phyloP scores from a whole-genome alignment of 2,113 vertebrate species.

The Verasper variegatus region DNA sequence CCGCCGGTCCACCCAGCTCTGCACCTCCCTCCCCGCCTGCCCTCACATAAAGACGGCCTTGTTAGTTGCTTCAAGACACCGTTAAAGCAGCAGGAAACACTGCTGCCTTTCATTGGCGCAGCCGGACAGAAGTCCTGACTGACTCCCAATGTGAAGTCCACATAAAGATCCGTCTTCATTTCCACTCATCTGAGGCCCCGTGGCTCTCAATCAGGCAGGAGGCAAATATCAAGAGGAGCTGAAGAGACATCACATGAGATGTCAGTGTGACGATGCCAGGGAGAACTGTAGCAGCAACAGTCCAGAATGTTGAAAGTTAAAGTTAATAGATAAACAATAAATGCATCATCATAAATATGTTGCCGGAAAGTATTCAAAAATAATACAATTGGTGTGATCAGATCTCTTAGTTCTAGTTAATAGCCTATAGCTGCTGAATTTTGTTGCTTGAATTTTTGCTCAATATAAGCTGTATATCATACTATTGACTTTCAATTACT shows the following conservation, averaged over 20 bases:
- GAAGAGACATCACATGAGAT: background rate
- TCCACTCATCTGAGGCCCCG: constrained; percentile 20
- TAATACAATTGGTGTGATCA: no score
- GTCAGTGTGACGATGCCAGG: background rate
- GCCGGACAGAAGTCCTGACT: constrained; percentile 33
- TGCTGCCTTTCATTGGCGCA: constrained; percentile 73
- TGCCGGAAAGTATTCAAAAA: background rate
- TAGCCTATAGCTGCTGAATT: no score
- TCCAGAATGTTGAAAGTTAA: background rate
- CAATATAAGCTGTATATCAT: no score
- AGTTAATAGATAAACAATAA: background rate
- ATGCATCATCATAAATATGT: background rate
- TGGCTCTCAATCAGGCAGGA: constrained; percentile 1
- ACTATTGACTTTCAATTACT: no score
- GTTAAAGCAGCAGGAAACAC: constrained; percentile 72
- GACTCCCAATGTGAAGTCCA: constrained; percentile 55
- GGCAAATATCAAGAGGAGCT: background rate
- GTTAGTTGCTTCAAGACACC: constrained; percentile 68
- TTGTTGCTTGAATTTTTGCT: no score
- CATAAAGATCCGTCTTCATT: constrained; percentile 41
- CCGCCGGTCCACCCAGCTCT: constrained; percentile 58
- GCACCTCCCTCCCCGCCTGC: constrained; percentile 36
- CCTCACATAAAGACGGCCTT: constrained; percentile 80
- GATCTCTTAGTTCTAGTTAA: no score
- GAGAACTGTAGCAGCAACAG: background rate